These are phyloP conservation scores for Catalaphyllia jardinei DNA, from an alignment of 64 coral and sea anemone species.

Conservation along the genomic window DNA sequence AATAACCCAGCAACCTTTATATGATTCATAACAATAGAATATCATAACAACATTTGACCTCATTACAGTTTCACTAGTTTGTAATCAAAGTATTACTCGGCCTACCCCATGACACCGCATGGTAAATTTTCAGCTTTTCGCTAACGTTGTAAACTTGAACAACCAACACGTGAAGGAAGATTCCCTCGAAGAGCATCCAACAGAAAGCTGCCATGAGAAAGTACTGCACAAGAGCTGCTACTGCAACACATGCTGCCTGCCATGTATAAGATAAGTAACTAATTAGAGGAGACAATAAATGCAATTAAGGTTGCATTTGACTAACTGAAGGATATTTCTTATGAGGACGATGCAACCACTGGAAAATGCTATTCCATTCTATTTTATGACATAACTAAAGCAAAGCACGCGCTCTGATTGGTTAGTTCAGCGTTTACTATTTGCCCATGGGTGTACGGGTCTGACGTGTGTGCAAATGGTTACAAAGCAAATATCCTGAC, in stretches of 20 bases:
- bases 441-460: too few relatives aligned
- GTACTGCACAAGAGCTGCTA: slow-evolving; percentile 50
- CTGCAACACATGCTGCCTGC: slow-evolving; percentile 19
- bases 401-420: too few relatives aligned
- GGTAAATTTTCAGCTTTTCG: slow-evolving; percentile 26
- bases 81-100: neutral
- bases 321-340: too few relatives aligned
- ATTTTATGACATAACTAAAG: too few relatives aligned
- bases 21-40: neutral
- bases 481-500: too few relatives aligned
- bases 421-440: too few relatives aligned
- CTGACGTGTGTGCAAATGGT: too few relatives aligned
- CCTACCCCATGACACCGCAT: slow-evolving; percentile 52
- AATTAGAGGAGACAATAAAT: neutral
- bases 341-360: too few relatives aligned
- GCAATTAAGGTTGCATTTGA: neutral
- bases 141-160: slow-evolving; percentile 57
- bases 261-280: neutral
- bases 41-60: neutral
- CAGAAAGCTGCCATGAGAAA: slow-evolving; percentile 54
- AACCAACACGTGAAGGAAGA: slow-evolving; percentile 50
- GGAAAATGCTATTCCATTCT: too few relatives aligned
- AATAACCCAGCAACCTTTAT: neutral
- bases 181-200: slow-evolving; percentile 65
- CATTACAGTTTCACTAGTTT: neutral